Base-by-base conservation (phyloP, 2,888 invertebrate genomes). In the Vanessa cardui region DNA sequence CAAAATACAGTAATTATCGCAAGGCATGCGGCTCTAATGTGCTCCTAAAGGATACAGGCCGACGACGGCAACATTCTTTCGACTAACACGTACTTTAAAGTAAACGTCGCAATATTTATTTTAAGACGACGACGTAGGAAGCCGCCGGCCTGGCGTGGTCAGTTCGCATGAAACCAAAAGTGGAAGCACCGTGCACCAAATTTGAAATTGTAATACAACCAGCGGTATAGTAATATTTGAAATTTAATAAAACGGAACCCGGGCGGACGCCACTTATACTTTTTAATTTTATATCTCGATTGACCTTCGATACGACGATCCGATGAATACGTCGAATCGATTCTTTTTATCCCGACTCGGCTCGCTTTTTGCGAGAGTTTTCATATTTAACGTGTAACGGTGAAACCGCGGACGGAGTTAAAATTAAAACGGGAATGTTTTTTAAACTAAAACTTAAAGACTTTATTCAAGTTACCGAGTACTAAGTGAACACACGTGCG, bases 201-300 rank as follows among this genome's bases (percentile, higher is more conserved):
- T 92, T 89, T 91, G 81, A 91, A 92, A 91, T 91, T 90, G 84
- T 90, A 92, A 91, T 90, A 75, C 79, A 77, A 78, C 82, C 83
- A 79, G 76, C 78, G 77, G 76, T 74, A 68, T 75, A 74, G 85
- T 86, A 86, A 89, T 88, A 92, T 92, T 90, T 90, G 90, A 92
- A 91, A 91, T 90, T 89, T 89, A 89, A 90, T 89, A 89, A 87
- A 80, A 86, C 81, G 77, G 79, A 80, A 80, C 81, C 80, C 79
- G 82, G 83, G 83, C 85, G 82, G 80, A 83, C 78, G 78, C 85
- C 86, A 83, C 84, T 92, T 92, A 91, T 90, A 92, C 92, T 92
- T 92, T 92, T 92, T 92, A 91, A 92, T 91, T 90, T 88, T 86
- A 87, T 87, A 89, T 88, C 86, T 83, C 83, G 84, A 80, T 82